Conservation (phyloP, 2,797 vertebrate genomes). For the Silurus lanzhouensis region DNA sequence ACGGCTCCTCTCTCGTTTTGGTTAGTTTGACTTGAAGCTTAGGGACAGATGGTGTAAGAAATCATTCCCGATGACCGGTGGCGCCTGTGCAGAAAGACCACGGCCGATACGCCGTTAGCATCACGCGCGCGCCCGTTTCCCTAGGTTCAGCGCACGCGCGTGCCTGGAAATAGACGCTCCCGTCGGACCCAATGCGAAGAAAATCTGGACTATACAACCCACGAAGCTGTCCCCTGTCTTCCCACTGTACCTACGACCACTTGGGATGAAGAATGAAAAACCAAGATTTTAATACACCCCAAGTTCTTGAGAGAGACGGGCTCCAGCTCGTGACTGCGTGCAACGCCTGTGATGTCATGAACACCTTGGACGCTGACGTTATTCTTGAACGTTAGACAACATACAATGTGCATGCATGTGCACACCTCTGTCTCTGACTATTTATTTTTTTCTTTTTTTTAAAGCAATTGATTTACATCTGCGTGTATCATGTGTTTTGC, state of each 20-base stretch:
- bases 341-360: neutral
- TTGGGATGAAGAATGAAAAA: neutral
- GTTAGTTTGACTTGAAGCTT: neutral
- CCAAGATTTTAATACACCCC: neutral
- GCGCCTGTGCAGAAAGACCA: neutral
- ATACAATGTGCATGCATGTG: neutral
- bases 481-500: neutral
- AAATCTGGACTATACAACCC: neutral
- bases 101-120: constrained; percentile 4
- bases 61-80: neutral
- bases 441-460: neutral
- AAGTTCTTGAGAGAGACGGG: neutral
- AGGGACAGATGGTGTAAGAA: too few species aligned
- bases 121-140: constrained; percentile 5
- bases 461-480: neutral
- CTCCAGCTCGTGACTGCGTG: neutral
- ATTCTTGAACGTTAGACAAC: neutral
- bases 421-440: neutral
- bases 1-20: neutral
- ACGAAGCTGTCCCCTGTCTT: neutral
- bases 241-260: neutral
- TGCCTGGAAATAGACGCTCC: constrained; percentile 60
- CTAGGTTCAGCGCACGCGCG: constrained; percentile 51
- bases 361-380: neutral
- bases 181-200: neutral